phyloP scores from a whole-genome alignment of 2,797 vertebrate genomes.

The Darevskia mixta region DNA sequence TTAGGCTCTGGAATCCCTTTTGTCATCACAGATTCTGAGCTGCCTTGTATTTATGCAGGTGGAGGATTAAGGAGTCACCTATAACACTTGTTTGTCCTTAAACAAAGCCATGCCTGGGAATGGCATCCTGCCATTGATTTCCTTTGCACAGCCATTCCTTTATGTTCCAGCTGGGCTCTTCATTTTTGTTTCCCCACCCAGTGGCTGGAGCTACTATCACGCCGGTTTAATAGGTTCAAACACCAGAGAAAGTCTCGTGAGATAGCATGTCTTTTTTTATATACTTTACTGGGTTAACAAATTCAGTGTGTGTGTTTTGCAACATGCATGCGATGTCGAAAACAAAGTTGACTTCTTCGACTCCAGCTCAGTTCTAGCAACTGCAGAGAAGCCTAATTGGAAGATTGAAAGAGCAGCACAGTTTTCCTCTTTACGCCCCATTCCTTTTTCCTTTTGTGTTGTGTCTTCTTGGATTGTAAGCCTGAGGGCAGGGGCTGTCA shows the following conservation, averaged over 20 bases:
- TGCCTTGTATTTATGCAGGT: not conserved
- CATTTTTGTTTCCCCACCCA: not conserved
- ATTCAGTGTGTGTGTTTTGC: not conserved
- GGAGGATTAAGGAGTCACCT: not conserved
- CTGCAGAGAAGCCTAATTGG: not conserved
- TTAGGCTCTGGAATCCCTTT: not conserved
- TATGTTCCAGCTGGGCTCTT: not conserved
- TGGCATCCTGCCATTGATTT: slow-evolving; percentile 19
- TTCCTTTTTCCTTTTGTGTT: no score
- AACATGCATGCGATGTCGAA: not conserved
- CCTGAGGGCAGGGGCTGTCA: no score
- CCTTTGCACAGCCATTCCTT: not conserved
- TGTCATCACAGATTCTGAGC: not conserved
- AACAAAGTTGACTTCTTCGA: rapidly evolving
- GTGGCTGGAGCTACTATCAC: not conserved
- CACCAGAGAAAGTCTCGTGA: slow-evolving; percentile 6
- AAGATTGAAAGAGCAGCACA: not conserved
- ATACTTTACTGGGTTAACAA: not conserved
- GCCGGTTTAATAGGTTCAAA: not conserved
- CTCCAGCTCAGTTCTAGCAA: not conserved
- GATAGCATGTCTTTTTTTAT: rapidly evolving
- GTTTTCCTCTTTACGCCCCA: no score
- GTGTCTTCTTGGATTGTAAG: no score
- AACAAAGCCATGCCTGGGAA: not conserved
- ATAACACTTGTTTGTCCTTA: slow-evolving; percentile 3